Conservation (phyloP, 2,888 invertebrate species). For the Hetaerina titia region DNA sequence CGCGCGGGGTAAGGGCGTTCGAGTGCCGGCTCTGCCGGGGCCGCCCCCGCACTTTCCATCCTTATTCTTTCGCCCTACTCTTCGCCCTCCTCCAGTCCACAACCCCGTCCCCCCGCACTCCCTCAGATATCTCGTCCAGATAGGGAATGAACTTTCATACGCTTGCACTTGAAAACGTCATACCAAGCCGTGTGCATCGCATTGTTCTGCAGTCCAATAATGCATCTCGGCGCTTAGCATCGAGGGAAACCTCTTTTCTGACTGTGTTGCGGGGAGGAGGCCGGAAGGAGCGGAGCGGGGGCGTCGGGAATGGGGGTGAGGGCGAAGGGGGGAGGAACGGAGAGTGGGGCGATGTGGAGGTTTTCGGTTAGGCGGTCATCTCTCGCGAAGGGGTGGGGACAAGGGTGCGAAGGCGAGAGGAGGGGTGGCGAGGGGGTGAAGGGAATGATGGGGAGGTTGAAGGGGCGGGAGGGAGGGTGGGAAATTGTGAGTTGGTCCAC, state of each 20-base stretch:
- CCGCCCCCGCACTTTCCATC: not conserved
- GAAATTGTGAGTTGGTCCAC: not conserved
- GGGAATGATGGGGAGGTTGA: not conserved
- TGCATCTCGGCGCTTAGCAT: constrained; percentile 24
- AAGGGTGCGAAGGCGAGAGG: not conserved
- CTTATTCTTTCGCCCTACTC: not conserved
- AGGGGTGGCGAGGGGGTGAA: not conserved
- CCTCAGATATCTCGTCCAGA: too few species aligned
- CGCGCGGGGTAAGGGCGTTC: too few species aligned
- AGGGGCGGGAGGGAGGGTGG: not conserved
- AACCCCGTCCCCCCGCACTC: too few species aligned
- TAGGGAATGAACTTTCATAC: constrained; percentile 48
- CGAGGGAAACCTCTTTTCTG: constrained; percentile 19
- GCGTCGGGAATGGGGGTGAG: not conserved
- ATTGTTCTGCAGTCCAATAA: constrained; percentile 61
- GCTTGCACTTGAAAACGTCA: constrained; percentile 57
- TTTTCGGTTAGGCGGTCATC: constrained; percentile 17
- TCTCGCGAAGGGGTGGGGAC: not conserved
- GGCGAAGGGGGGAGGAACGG: not conserved
- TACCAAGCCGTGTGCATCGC: constrained; percentile 32
- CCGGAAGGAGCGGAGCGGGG: not conserved
- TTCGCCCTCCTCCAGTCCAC: not conserved
- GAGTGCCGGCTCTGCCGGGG: too few species aligned
- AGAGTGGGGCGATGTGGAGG: not conserved
- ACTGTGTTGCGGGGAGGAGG: not conserved